These are phyloP conservation scores for Timema cristinae DNA, from an alignment of 2,888 invertebrate genomes.

Conservation along the genomic window DNA sequence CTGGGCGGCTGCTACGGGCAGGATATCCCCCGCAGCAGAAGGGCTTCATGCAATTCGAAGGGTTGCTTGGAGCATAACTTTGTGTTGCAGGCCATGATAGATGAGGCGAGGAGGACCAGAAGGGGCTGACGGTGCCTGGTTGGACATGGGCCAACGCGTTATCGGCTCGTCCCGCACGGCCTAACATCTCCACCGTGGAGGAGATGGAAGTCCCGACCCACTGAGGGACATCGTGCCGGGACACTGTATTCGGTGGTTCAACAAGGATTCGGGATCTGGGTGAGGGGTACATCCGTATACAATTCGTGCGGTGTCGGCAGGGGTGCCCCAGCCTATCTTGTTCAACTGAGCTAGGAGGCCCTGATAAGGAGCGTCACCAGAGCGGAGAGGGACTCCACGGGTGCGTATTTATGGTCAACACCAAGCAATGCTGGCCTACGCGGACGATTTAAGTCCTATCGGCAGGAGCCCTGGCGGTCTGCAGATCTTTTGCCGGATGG, in stretches of 20 bases:
- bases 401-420: conserved; percentile 20
- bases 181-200: background rate
- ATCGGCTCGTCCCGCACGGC: conserved; percentile 36
- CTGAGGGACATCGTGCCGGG: background rate
- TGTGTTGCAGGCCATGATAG: conserved; percentile 37
- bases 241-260: background rate
- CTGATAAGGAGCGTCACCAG: conserved; percentile 23
- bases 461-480: conserved; percentile 23
- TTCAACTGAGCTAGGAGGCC: conserved; percentile 40
- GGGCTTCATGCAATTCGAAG: conserved; percentile 40
- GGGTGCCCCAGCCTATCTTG: conserved; percentile 39
- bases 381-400: background rate
- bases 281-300: conserved; percentile 12
- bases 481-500: conserved; percentile 24
- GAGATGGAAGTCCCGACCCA: background rate
- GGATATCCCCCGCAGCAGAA: conserved; percentile 43
- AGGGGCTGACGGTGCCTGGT: conserved; percentile 18
- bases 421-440: conserved; percentile 30
- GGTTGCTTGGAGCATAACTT: conserved; percentile 41
- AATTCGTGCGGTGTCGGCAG: conserved; percentile 32
- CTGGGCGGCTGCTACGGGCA: conserved; percentile 29
- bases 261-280: conserved; percentile 19
- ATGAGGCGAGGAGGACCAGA: conserved; percentile 30
- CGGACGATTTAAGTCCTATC: conserved; percentile 31
- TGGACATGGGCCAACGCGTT: conserved; percentile 43